Base-by-base conservation (phyloP, 2,797 vertebrate species). In the Brachymystax lenok region DNA sequence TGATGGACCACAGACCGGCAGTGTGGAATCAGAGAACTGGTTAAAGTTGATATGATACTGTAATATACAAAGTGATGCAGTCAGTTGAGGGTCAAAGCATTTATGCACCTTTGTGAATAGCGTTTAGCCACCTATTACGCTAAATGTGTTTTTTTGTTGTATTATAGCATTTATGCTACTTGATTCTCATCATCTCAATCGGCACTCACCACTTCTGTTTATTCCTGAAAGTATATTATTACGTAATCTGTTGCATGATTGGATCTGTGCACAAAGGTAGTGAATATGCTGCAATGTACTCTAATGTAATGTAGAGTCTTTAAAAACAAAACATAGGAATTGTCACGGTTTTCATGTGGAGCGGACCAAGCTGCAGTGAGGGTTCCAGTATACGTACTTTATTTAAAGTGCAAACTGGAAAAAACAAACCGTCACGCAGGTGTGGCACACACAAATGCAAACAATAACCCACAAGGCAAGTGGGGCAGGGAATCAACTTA, bases 1-100 rank as follows among this genome's bases (percentile, higher is more conserved):
- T 46, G 40, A 46, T 46, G 79, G 73, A 71, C 54, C 27, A 13
- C 24, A 66, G 63, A 66, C 14, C 13, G 14, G 27, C 63, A 66
- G 63, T 30, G 63, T 28, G 5, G 27, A 5, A 16, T 66, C 12
- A 66, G 13, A 66, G 63, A 12, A 21, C 21, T 66, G 63, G 24
- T 66, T 66, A 66, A 14, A 30, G 63, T 46, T 46, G 40, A 46
- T 46, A 46, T 46, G 40, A 46, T 46, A 46, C 40, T 46, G 40
- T 46, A 46, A 46, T 46, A 46, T 46, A 46, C 40, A 46, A 46
- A 46, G 40, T 46, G 40, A 46, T 46, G 10, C 40, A 46, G 40
- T 46, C 10, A 13, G 40, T 46, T 3, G 10, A 46, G 10, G 33
- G 40, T 46, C 40, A 46, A 46, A 46, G 40, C 40, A 12, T 46